Percentiles rank a stretch among this genome's conserved stretches.
Evolutionary conservation across 2,888 invertebrate genomes (phyloP).

Genomic region (Campoletis raptor): DNA sequence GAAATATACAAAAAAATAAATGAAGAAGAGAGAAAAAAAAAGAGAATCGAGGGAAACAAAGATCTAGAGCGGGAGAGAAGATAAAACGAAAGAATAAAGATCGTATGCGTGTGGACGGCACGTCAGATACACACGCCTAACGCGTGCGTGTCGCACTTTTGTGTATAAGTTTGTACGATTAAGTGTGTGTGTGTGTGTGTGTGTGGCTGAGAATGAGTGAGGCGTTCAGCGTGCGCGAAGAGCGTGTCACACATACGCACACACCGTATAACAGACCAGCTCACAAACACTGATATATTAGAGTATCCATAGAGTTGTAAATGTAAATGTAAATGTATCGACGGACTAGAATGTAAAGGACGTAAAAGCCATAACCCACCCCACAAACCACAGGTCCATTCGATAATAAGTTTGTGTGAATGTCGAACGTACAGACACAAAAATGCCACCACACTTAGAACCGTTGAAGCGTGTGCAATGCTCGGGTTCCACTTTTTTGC

Average conservation of each 20-base stretch:
- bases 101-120: conserved; percentile 40
- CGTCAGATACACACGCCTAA: conserved; percentile 70
- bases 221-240: conserved; percentile 79
- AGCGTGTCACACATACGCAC: conserved; percentile 77
- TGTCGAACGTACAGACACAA: neutral
- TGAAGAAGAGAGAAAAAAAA: conserved; percentile 15
- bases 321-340: neutral
- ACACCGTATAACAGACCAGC: no score
- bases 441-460: conserved; percentile 13
- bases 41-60: conserved; percentile 25
- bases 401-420: neutral
- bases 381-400: neutral
- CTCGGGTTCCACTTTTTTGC: conserved; percentile 73
- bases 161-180: neutral
- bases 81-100: conserved; percentile 46
- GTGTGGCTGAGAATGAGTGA: conserved; percentile 30
- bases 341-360: neutral
- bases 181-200: conserved; percentile 41
- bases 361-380: neutral
- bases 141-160: conserved; percentile 69
- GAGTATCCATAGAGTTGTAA: neutral
- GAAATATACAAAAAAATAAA: conserved; percentile 32
- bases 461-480: conserved; percentile 40
- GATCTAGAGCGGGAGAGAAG: neutral
- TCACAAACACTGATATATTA: neutral